Base-by-base conservation (phyloP, 2,888 invertebrate genomes). In the Acrobasis consociella region DNA sequence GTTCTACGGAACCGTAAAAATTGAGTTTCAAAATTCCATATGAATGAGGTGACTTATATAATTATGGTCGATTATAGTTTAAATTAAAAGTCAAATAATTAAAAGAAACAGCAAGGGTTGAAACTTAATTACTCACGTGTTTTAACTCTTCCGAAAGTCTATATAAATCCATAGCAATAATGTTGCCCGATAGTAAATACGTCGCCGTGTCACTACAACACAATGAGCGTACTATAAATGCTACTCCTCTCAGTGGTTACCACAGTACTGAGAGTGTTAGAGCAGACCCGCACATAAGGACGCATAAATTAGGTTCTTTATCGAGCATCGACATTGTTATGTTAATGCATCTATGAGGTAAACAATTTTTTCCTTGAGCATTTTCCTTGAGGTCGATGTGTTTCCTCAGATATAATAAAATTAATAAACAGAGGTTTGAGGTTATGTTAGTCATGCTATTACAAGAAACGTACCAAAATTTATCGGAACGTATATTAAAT, bases 301-400 rank as follows among this genome's bases (percentile, higher is more conserved):
- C 64, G 72, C 73, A 79, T 80, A 77, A 80, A 78, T 83, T 81
- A 77, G 77, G 76, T 76, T 70, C 72, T 81, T 80, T 80, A 80
- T 76, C 69, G 60, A n/a, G 42, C 39, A 10, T 13, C 71, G 51
- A 10, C 39, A 73, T 80, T 76, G 73, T 78, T 78, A 82, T 84
- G 85, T 71, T 82, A 86, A 85, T 86, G 68, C 69, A 69, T 65
- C 70, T 72, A 72, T 66, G 72, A 77, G 72, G 76, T 76, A 76
- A 77, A 76, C 65, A 72, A 65, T 65, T 69, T 79, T 85, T 83
- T 83, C 83, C 84, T 85, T 76, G 73, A 75, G 68, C 37, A n/a
- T 62, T 64, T 62, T 56, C 62, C 62, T 64, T 62, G 62, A 60
- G 60, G 15, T 51, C 46, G 49, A 55, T 56, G 55, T 53, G 42